Evolutionary conservation across 2,797 vertebrate genomes (phyloP).

Genomic region (Okamejei kenojei): DNA sequence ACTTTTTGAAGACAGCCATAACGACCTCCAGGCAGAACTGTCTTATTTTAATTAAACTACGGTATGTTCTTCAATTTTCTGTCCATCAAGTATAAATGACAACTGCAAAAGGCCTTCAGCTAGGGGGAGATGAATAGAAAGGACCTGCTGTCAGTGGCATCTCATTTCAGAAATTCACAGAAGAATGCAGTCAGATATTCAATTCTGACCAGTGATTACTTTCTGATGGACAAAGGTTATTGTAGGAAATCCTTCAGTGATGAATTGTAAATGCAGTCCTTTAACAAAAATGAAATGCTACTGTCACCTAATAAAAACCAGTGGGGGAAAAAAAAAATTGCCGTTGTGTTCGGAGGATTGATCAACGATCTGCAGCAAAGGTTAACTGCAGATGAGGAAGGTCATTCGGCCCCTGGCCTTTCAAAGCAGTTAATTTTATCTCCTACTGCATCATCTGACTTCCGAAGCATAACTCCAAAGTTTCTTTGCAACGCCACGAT

Average conservation of each 20-base stretch:
- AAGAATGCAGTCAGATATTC: not conserved
- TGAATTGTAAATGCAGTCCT: not conserved
- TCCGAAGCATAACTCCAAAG: too few relatives aligned
- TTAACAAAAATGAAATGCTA: not conserved
- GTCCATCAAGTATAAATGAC: not conserved
- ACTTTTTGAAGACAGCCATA: conserved; percentile 12
- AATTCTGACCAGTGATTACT: not conserved
- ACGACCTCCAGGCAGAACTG: conserved; percentile 19
- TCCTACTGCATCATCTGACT: too few relatives aligned
- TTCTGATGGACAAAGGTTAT: conserved; percentile 9
- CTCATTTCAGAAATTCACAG: not conserved
- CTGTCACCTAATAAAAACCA: not conserved
- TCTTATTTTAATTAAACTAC: conserved; percentile 23
- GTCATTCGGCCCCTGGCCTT: not conserved
- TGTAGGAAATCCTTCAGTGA: not conserved
- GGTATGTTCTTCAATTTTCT: not conserved
- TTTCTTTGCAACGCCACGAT: not conserved
- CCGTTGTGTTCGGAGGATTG: not conserved
- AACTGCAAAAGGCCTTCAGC: conserved; percentile 12
- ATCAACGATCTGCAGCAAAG: not conserved
- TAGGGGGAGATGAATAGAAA: not conserved
- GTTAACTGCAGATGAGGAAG: not conserved
- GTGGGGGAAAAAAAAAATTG: not conserved
- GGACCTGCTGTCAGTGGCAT: not conserved
- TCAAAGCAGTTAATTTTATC: not conserved